A percentile compares a stretch with the other conserved stretches of the same genome.
phyloP scores from a whole-genome alignment of 1,140 invertebrate species.

The Diplogasteroides magnus region DNA sequence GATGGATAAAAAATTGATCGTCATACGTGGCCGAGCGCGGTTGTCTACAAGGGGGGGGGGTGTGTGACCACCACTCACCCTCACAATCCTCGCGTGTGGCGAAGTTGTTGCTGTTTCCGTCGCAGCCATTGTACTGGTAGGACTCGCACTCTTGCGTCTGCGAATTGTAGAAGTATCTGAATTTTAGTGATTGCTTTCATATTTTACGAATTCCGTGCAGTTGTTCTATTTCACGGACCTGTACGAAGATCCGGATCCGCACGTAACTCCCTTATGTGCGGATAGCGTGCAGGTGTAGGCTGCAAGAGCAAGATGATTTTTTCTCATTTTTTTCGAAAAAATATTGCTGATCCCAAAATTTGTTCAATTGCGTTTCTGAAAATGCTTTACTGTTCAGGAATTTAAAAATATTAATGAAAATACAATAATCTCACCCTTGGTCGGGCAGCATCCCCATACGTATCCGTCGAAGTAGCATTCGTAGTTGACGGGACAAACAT shows the following conservation, averaged over 20 bases:
- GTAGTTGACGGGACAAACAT: slow-evolving; percentile 51
- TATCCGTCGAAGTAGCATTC: slow-evolving; percentile 55
- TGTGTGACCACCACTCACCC: too few relatives aligned
- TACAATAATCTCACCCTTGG: slow-evolving; percentile 45
- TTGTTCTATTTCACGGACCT: slow-evolving; percentile 8
- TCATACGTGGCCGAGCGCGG: too few relatives aligned
- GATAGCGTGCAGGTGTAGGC: slow-evolving; percentile 53
- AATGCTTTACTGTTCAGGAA: too few relatives aligned
- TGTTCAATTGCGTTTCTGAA: too few relatives aligned
- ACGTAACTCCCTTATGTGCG: slow-evolving; percentile 51
- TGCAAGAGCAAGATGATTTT: too few relatives aligned
- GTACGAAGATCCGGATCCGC: slow-evolving; percentile 54
- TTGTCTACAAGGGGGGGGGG: too few relatives aligned
- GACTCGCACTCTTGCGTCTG: slow-evolving; percentile 54
- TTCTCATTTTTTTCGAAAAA: too few relatives aligned
- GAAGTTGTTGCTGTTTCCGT: slow-evolving; percentile 54
- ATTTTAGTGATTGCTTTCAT: not conserved
- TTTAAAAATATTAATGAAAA: too few relatives aligned
- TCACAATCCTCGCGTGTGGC: slow-evolving; percentile 49
- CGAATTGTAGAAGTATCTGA: slow-evolving; percentile 50
- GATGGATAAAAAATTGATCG: not conserved
- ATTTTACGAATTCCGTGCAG: not conserved
- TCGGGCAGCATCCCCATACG: slow-evolving; percentile 54
- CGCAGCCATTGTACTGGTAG: slow-evolving; percentile 52
- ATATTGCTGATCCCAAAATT: too few relatives aligned